A percentile compares a stretch with the other conserved stretches of the same genome.
phyloP scores from a whole-genome alignment of 2,113 vertebrate species.

The Prunella himalayana region DNA sequence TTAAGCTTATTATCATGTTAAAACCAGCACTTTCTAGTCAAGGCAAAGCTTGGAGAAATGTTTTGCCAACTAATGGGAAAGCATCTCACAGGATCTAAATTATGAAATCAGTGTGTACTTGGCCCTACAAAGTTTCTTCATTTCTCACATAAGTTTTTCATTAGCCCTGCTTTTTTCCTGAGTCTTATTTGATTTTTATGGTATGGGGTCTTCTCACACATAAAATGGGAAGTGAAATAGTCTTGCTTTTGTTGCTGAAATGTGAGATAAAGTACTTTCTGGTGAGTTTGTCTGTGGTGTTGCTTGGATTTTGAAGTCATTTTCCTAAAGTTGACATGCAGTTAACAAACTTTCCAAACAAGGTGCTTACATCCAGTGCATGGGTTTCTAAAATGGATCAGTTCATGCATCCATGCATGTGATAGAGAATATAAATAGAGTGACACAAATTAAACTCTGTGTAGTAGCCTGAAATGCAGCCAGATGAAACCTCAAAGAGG shows the following conservation, averaged over 20 bases:
- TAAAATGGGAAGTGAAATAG: background rate
- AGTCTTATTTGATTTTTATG: constrained; percentile 12
- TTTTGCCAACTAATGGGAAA: background rate
- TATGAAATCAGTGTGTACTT: constrained; percentile 3
- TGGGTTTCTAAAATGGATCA: background rate
- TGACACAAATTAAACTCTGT: background rate
- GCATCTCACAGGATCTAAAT: background rate
- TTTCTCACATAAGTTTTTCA: constrained; percentile 22
- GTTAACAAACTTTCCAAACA: background rate
- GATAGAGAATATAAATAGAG: background rate
- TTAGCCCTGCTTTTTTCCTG: constrained; percentile 1
- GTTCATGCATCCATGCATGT: background rate
- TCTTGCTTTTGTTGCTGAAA: background rate
- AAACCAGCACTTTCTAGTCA: background rate
- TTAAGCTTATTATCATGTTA: background rate
- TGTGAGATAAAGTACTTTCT: background rate
- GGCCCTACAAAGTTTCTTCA: background rate
- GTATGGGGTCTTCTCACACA: background rate
- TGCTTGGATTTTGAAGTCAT: background rate
- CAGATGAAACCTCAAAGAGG: background rate
- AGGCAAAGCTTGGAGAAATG: background rate
- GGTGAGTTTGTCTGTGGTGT: background rate
- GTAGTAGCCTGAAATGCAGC: background rate
- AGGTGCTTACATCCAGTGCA: background rate
- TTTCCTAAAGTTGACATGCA: background rate